A percentile compares a stretch with the other conserved stretches of the same genome.
phyloP scores from a whole-genome alignment of 2,797 vertebrate species.

The Emys orbicularis region DNA sequence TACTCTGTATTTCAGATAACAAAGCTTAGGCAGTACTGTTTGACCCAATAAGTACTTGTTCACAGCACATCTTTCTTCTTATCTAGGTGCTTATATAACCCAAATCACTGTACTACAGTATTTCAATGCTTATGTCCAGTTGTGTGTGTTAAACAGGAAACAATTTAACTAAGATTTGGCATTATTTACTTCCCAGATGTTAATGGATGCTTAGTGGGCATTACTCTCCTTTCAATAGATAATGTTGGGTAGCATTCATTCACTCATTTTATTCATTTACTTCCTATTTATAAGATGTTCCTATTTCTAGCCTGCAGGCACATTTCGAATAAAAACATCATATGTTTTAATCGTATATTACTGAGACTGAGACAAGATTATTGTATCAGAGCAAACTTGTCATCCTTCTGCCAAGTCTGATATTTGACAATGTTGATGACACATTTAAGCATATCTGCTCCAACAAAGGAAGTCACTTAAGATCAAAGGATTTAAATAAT shows the following conservation, averaged over 20 bases:
- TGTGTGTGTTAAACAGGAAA: background rate
- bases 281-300: background rate
- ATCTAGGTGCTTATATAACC: background rate
- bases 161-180: background rate
- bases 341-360: background rate
- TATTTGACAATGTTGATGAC: constrained; percentile 49
- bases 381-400: constrained; percentile 23
- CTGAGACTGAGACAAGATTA: background rate
- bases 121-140: background rate
- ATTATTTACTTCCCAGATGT: background rate
- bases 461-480: constrained; percentile 21
- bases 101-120: background rate
- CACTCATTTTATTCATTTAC: constrained; percentile 23
- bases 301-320: background rate
- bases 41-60: background rate
- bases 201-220: constrained; percentile 6
- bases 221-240: background rate
- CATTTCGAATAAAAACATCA: background rate
- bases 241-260: background rate
- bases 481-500: constrained; percentile 38
- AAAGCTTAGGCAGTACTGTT: background rate
- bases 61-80: background rate
- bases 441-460: background rate
- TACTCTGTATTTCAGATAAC: background rate
- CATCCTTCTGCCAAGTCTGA: background rate